Base-by-base conservation (phyloP, 2,113 vertebrate species). In the Piprites chloris region DNA sequence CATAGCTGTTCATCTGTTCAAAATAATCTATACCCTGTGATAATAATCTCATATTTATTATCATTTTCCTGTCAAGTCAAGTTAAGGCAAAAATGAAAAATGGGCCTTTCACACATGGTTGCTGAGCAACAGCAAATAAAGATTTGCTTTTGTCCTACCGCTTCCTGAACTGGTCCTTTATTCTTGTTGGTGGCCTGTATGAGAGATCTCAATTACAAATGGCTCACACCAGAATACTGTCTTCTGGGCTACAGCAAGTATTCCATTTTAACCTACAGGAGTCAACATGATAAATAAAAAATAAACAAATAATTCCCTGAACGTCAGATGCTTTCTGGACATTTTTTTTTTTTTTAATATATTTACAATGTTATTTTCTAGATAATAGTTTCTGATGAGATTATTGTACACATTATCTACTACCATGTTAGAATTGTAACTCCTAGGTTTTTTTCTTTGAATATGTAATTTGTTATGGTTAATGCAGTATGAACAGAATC, bases 1-100 rank as follows among this genome's bases (percentile, higher is more conserved):
- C 89, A 78, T 87, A 81, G 87, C 95, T 96, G 89, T 85, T 95
- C 62, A 74, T 96, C 94, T 89, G 75, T 75, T 96, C 92, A 90
- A 94, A 97, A 94, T 96, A 97, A 95, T 96, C 90, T 87, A 93
- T 96, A 96, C 69, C 59, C 83, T 89, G 75, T 95, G 94, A 97
- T 96, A 97, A 97, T 97, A 96, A 96, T 96, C 96, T 96, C 85
- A 46, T 93, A 93, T 93, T 97, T 96, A 96, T 95, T 97, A 94
- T 93, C 95, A 87, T 94, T 93, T 91, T 90, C 81, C 86, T 96
- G 95, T 96, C 96, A 97, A 96, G 92, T 91, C 55, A 94, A 76
- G 90, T 96, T 95, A 95, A 93, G 86, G 92, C 76, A 92, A 74
- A 90, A 94, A 93, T 94, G 90, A 95, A 96, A 96, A 91, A 94